Evolutionary conservation across 2,888 invertebrate species (phyloP).

Genomic region (Urechis unicinctus): DNA sequence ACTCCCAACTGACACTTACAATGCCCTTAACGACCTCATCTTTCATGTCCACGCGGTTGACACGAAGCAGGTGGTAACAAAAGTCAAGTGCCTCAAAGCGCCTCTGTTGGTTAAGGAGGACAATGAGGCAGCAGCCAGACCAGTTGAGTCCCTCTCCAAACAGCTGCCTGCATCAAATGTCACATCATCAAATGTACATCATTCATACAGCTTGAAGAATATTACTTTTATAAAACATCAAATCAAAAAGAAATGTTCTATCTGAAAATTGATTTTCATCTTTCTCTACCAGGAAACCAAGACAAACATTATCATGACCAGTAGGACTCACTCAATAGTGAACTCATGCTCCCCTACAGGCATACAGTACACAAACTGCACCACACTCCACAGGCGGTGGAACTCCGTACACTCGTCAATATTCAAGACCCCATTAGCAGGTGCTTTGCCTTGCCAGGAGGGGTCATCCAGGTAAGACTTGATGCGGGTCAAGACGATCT

Average conservation of each 20-base stretch:
- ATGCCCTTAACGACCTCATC: slow-evolving; percentile 92
- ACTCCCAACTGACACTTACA: slow-evolving; percentile 59
- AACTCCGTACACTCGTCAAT: slow-evolving; percentile 96
- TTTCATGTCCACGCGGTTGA: slow-evolving; percentile 92
- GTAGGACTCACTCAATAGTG: slow-evolving; percentile 91
- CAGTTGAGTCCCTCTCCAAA: slow-evolving; percentile 98
- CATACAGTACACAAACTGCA: slow-evolving; percentile 96
- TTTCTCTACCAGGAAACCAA: too few relatives aligned
- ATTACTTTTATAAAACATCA: too few relatives aligned
- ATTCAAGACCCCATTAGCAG: slow-evolving; percentile 88
- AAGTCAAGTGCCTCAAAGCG: slow-evolving; percentile 96
- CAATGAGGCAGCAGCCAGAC: slow-evolving; percentile 96
- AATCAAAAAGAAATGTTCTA: too few relatives aligned
- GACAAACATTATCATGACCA: too few relatives aligned
- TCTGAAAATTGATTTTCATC: too few relatives aligned
- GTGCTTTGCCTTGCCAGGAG: slow-evolving; percentile 76
- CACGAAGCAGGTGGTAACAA: slow-evolving; percentile 93
- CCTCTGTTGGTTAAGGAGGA: slow-evolving; percentile 87
- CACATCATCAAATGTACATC: too few relatives aligned
- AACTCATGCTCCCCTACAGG: slow-evolving; percentile 93
- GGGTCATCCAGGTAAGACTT: slow-evolving; percentile 65
- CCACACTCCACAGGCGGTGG: slow-evolving; percentile 88
- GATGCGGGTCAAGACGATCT: slow-evolving; percentile 82
- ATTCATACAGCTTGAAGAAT: too few relatives aligned
- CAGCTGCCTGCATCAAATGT: slow-evolving; percentile 61